Base-by-base conservation (phyloP, 2,113 vertebrate species). In the Phocoena phocoena region DNA sequence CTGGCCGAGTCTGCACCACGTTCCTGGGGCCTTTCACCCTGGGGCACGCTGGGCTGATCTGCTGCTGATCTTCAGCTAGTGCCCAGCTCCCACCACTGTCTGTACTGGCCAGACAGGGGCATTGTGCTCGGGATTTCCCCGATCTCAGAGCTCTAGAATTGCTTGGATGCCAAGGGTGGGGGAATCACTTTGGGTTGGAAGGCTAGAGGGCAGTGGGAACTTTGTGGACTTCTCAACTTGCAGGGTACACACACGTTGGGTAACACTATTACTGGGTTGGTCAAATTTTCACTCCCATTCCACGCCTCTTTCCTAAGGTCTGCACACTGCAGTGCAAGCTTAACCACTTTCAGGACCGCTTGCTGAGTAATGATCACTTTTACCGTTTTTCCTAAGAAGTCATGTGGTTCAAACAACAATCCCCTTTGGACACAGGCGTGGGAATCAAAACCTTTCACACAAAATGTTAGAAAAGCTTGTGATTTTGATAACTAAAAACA, bases 371-470 rank as follows among this genome's bases (percentile, higher is more conserved):
- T 26, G 17, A 31, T n/a, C 47, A 36, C 76, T 58, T 33, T 41
- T 55, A 33, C 53, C 8, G 6, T 33, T 70, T 81, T 68, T 31
- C 76, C 88, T 58, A 25, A 93, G 60, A 41, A 88, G 76, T n/a
- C 38, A 25, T 31, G 28, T 55, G 41, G 60, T 31, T 88, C 53
- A 60, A 36, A 95, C 36, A 74, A 36, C 17, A 79, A 28, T 38
- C 77, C 18, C 7, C 44, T 91, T 76, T 31, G 60, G 60, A 87
- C 23, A 12, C 15, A 60, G 50, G 47, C 3, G 4, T 15, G 60
- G 28, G 36, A 70, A 68, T 67, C 60, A 55, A 96, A 92, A 20
- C 17, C 38, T 47, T 65, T 83, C 50, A 71, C 36, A 84, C 50
- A 36, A 63, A 77, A 38, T 55, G 25, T 50, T 84, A 55, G 28